Percentiles rank a stretch among this genome's conserved stretches.
Conservation (phyloP, 2,113 vertebrate species). For the Echinops telfairi region DNA sequence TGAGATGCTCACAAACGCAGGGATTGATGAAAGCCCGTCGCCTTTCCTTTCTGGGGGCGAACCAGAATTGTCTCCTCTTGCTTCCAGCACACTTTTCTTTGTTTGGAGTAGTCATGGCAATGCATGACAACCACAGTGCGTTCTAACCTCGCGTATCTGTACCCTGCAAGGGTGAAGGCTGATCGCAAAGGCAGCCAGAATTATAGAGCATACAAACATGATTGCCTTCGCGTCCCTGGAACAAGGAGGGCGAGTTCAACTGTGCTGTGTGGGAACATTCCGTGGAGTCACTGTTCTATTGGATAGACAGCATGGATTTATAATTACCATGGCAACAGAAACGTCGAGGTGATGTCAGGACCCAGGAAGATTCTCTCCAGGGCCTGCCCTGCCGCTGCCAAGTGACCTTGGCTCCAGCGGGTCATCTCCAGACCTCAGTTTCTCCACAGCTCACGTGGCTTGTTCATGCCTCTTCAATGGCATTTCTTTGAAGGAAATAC, state of each 20-base stretch:
- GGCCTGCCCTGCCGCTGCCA: background rate
- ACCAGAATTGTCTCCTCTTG: constrained; percentile 32
- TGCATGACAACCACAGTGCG: background rate
- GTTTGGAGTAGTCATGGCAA: constrained; percentile 62
- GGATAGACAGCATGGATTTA: constrained; percentile 65
- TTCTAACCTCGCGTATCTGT: constrained; percentile 21
- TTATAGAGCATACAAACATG: constrained; percentile 65
- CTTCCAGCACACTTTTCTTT: constrained; percentile 56
- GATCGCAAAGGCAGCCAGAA: background rate
- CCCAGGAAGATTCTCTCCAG: constrained; percentile 3
- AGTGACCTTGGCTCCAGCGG: background rate
- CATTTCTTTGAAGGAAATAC: background rate
- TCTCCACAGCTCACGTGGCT: background rate
- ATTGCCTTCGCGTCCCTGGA: constrained; percentile 54
- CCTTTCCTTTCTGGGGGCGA: constrained; percentile 11
- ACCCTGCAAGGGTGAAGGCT: constrained; percentile 65
- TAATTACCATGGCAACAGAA: constrained; percentile 79
- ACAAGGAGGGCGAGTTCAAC: constrained; percentile 53
- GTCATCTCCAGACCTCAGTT: constrained; percentile 41
- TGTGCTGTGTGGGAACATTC: constrained; percentile 63
- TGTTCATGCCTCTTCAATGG: background rate
- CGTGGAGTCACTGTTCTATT: constrained; percentile 66
- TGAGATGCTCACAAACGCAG: background rate
- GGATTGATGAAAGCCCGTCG: constrained; percentile 28
- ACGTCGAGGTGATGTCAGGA: constrained; percentile 41